Evolutionary conservation across 2,797 vertebrate species (phyloP).

Genomic region (Megaceryle alcyon): DNA sequence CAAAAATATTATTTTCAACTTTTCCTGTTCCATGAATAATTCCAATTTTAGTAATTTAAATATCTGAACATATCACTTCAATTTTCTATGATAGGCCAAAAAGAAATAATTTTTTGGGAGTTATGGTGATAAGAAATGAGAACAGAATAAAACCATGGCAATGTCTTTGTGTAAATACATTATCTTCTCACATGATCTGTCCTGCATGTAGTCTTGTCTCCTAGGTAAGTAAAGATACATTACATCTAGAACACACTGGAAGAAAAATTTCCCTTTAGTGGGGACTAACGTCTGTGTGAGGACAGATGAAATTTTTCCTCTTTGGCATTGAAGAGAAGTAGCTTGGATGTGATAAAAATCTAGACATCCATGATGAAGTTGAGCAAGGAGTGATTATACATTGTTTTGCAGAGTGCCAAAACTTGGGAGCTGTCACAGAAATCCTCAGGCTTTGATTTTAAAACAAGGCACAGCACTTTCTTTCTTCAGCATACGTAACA

Average conservation of each 20-base stretch:
- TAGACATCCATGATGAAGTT: background rate
- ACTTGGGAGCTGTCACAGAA: background rate
- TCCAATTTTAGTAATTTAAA: background rate
- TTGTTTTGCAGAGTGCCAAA: background rate
- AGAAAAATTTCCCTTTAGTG: background rate
- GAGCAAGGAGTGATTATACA: background rate
- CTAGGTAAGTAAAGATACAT: background rate
- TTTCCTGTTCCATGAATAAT: background rate
- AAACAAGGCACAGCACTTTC: background rate
- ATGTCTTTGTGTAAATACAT: background rate
- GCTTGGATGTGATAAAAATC: background rate
- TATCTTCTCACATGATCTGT: background rate
- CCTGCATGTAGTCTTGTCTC: background rate
- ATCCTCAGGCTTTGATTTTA: background rate
- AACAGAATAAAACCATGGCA: background rate
- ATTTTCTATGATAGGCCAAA: background rate
- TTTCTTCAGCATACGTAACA: background rate
- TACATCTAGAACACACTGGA: background rate
- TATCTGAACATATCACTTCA: background rate
- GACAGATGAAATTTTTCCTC: background rate
- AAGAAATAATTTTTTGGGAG: background rate
- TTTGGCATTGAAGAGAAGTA: background rate
- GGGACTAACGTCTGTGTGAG: background rate
- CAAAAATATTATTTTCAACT: background rate
- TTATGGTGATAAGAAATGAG: background rate